These are phyloP conservation scores for Ursus arctos DNA, from an alignment of 2,113 vertebrate species.

Conservation along the genomic window DNA sequence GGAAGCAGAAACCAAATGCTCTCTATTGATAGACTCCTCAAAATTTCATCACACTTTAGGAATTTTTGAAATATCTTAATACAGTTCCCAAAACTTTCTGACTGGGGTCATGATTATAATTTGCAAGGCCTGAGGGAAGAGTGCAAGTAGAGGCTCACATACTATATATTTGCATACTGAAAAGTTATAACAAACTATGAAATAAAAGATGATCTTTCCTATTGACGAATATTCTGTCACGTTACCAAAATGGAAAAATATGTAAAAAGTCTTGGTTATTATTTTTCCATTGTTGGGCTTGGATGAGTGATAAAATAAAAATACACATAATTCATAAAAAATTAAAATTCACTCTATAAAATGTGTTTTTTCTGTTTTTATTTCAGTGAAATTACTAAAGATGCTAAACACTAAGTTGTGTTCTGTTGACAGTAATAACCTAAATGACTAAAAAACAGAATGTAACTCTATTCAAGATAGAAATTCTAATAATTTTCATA, in stretches of 20 bases:
- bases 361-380: conserved; percentile 21
- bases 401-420: neutral
- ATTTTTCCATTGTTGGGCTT: neutral
- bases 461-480: neutral
- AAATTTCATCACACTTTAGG: neutral
- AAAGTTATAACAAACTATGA: neutral
- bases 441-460: conserved; percentile 31
- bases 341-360: conserved; percentile 22
- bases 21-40: neutral
- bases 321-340: conserved; percentile 36
- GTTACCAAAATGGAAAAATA: conserved; percentile 4
- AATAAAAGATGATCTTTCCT: neutral
- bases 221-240: neutral
- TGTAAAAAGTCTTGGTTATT: neutral
- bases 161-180: neutral
- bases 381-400: conserved; percentile 50
- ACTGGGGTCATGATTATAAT: neutral
- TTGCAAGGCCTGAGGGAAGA: neutral
- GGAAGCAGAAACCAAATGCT: neutral
- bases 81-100: neutral
- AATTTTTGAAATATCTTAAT: neutral
- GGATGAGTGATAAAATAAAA: conserved; percentile 33
- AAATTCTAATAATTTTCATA: conserved; percentile 47
- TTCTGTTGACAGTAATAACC: neutral
- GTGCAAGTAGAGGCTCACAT: neutral